Percentiles rank a stretch among this genome's conserved stretches.
Conservation (phyloP, 53 echinoderm and acorn worm species). For the Henricia sp. region DNA sequence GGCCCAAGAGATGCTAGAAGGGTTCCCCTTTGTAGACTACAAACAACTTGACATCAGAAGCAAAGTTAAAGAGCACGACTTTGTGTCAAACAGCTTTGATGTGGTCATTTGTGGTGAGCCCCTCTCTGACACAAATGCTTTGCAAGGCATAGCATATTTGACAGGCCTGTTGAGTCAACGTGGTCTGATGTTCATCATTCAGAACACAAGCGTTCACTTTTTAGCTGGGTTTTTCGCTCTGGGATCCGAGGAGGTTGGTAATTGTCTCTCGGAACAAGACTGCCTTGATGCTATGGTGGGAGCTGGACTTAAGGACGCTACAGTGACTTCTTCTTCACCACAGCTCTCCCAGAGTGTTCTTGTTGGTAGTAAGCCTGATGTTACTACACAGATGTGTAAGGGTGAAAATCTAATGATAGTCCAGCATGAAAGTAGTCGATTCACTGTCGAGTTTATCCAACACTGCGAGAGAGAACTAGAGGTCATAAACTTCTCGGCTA, state of each 20-base stretch:
- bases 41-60: slow-evolving; percentile 88
- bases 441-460: slow-evolving; percentile 25
- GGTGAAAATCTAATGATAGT: slow-evolving; percentile 32
- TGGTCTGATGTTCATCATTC: slow-evolving; percentile 78
- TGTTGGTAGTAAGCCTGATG: slow-evolving; percentile 69
- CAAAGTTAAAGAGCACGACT: slow-evolving; percentile 80
- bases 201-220: slow-evolving; percentile 72
- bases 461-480: slow-evolving; percentile 35
- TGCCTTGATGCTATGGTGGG: slow-evolving; percentile 64
- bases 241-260: slow-evolving; percentile 80
- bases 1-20: slow-evolving; percentile 75
- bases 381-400: neutral
- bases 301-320: slow-evolving; percentile 73
- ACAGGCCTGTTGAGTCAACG: slow-evolving; percentile 70
- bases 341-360: slow-evolving; percentile 83
- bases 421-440: slow-evolving; percentile 28
- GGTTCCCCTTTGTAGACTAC: slow-evolving; percentile 83
- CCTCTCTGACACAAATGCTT: slow-evolving; percentile 75
- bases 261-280: slow-evolving; percentile 69
- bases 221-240: slow-evolving; percentile 78
- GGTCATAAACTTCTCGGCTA: slow-evolving; percentile 35
- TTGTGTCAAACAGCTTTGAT: slow-evolving; percentile 80
- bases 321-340: slow-evolving; percentile 69
- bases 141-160: slow-evolving; percentile 67
- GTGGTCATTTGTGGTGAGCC: slow-evolving; percentile 83